Evolutionary conservation across 2,113 vertebrate genomes (phyloP).

Genomic region (Hoplias malabaricus): DNA sequence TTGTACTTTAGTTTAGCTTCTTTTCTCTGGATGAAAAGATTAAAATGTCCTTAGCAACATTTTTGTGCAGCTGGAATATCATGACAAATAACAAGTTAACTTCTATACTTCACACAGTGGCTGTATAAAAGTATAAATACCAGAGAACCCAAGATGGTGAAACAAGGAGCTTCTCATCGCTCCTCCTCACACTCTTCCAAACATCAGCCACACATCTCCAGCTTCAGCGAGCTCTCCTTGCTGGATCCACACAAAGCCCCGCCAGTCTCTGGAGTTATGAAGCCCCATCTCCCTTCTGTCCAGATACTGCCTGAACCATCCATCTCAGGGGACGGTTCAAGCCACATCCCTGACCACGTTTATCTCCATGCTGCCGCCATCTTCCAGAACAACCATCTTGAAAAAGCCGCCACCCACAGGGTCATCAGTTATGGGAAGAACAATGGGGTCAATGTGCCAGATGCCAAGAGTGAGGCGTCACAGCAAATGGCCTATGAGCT

Average conservation of each 20-base stretch:
- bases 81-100: too few species aligned
- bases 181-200: constrained; percentile 35
- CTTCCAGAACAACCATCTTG: constrained; percentile 77
- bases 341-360: constrained; percentile 72
- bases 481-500: constrained; percentile 75
- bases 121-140: not conserved
- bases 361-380: constrained; percentile 83
- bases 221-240: constrained; percentile 32
- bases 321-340: constrained; percentile 49
- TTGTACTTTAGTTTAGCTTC: too few species aligned
- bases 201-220: constrained; percentile 19
- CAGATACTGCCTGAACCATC: constrained; percentile 19
- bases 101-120: not conserved
- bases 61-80: too few species aligned
- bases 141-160: constrained; percentile 45
- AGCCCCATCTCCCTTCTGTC: not conserved
- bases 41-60: too few species aligned
- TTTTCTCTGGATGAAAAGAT: too few species aligned
- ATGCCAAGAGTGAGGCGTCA: constrained; percentile 68
- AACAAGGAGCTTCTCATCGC: constrained; percentile 2
- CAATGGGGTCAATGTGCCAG: constrained; percentile 38
- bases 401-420: constrained; percentile 67
- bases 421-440: constrained; percentile 75
- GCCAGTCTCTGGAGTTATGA: not conserved
- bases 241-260: constrained; percentile 1